Percentiles rank a stretch among this genome's conserved stretches.
Evolutionary conservation across 2,888 invertebrate species (phyloP).

Genomic region (Cephus runcator): DNA sequence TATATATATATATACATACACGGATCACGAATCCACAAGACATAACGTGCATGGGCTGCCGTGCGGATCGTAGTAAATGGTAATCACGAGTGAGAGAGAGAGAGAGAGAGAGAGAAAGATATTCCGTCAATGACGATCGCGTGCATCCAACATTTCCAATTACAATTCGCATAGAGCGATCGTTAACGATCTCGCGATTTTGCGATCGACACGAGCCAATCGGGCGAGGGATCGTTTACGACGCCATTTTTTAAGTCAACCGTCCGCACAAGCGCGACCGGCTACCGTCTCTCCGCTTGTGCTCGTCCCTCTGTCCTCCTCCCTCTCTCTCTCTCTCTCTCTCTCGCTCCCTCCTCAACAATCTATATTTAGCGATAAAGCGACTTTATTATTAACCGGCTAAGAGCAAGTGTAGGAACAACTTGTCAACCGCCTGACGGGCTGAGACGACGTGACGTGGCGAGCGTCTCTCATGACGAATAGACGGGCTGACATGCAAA

Average conservation of each 20-base stretch:
- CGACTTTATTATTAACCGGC: conserved; percentile 4
- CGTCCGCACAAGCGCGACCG: background rate
- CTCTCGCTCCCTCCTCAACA: background rate
- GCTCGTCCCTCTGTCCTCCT: background rate
- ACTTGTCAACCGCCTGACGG: conserved; percentile 12
- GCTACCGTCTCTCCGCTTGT: background rate
- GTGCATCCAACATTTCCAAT: no score
- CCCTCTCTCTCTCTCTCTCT: background rate
- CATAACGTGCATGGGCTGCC: no score
- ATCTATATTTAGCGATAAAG: conserved; percentile 2
- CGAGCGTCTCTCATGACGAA: conserved; percentile 24
- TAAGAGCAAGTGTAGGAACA: conserved; percentile 7
- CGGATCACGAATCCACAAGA: no score
- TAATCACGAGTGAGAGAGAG: background rate
- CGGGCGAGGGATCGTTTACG: no score
- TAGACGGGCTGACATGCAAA: conserved; percentile 16
- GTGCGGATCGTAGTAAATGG: background rate
- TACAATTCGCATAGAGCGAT: no score
- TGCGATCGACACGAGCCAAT: no score
- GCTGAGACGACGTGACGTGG: background rate
- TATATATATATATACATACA: no score
- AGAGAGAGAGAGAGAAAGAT: no score
- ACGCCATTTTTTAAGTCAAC: no score
- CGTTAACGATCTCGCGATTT: no score
- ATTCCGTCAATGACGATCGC: no score